Evolutionary conservation across 2,113 vertebrate genomes (phyloP).

Genomic region (Lophotis ruficrista): DNA sequence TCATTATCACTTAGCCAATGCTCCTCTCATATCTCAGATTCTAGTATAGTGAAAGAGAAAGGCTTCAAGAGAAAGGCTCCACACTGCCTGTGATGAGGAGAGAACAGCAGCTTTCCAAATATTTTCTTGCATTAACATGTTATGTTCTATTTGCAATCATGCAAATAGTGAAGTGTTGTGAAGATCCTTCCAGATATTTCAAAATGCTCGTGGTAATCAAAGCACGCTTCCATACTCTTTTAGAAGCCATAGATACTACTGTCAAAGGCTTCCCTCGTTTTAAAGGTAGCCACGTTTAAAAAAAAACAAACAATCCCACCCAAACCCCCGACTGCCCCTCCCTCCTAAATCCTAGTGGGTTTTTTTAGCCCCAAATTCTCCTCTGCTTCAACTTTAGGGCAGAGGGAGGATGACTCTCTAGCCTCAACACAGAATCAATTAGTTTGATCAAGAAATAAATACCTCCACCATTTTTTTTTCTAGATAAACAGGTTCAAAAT

Average conservation of each 20-base stretch:
- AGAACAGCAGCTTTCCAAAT: neutral
- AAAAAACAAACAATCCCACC: rapidly evolving
- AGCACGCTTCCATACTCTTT: neutral
- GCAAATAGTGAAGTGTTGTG: neutral
- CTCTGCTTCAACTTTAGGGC: neutral
- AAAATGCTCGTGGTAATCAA: neutral
- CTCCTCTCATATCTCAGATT: neutral
- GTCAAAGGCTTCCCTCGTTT: neutral
- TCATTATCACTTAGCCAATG: neutral
- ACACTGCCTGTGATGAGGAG: neutral
- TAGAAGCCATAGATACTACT: neutral
- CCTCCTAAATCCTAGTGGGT: rapidly evolving
- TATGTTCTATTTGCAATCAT: neutral
- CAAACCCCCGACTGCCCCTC: neutral
- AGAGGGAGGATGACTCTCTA: neutral
- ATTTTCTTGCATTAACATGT: neutral
- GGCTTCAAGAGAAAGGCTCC: neutral
- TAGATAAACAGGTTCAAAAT: neutral
- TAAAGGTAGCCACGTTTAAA: neutral
- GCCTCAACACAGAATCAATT: neutral
- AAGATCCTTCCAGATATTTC: neutral
- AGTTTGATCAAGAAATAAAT: neutral
- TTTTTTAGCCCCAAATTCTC: neutral
- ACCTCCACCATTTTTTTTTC: neutral
- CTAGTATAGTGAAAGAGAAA: neutral